Evolutionary conservation across 2,113 vertebrate genomes (phyloP).

Genomic region (Loxodonta africana): DNA sequence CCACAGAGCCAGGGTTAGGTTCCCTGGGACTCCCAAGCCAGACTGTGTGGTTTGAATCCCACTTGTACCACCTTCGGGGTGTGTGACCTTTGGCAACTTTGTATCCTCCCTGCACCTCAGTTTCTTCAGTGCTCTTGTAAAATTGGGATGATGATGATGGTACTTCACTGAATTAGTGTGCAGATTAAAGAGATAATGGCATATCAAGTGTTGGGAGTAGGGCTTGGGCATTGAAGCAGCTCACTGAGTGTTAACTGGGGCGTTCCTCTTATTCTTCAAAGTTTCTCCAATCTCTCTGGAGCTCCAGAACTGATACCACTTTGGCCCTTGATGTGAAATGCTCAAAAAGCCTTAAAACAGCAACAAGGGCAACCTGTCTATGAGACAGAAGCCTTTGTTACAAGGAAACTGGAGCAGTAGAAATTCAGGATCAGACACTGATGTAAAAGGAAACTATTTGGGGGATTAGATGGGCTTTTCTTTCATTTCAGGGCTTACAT

Average conservation of each 20-base stretch:
- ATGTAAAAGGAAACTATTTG: neutral
- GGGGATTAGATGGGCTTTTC: neutral
- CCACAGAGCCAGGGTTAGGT: fast-evolving
- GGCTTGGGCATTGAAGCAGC: neutral
- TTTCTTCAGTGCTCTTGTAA: neutral
- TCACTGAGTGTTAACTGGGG: neutral
- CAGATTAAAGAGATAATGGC: too few relatives aligned
- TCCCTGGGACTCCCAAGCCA: neutral
- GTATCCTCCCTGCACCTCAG: neutral
- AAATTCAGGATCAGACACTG: neutral
- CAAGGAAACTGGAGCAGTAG: neutral
- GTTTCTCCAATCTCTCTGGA: neutral
- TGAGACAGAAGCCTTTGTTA: constrained; percentile 75
- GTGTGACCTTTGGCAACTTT: neutral
- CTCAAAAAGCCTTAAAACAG: constrained; percentile 59
- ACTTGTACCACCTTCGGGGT: neutral
- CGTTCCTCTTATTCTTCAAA: neutral
- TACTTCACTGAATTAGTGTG: neutral
- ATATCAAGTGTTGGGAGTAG: fast-evolving
- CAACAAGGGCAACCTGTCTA: constrained; percentile 72
- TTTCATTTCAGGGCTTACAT: neutral
- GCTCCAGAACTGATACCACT: constrained; percentile 34
- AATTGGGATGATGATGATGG: fast-evolving
- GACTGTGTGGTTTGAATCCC: neutral
- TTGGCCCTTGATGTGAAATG: constrained; percentile 57